phyloP scores from a whole-genome alignment of 2,888 invertebrate species.

The Bedellia somnulentella region DNA sequence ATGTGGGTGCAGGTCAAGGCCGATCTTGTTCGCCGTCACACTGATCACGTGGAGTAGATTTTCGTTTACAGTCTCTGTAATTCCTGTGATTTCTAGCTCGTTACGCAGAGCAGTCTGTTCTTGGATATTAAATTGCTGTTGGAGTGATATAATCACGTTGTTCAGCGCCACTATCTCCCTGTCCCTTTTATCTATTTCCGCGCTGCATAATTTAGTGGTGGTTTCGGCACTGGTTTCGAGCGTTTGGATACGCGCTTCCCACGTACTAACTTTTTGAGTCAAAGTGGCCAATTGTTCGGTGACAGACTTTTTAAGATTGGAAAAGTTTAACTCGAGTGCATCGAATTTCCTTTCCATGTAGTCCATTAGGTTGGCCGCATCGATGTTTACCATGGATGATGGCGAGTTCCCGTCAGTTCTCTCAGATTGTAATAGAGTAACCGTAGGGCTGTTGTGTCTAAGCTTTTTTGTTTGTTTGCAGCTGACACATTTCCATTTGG shows the following conservation, averaged over 20 bases:
- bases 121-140: too few species aligned
- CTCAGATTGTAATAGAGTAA: not conserved
- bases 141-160: too few species aligned
- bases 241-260: not conserved
- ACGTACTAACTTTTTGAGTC: not conserved
- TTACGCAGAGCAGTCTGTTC: too few species aligned
- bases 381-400: not conserved
- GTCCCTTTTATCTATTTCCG: not conserved
- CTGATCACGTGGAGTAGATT: too few species aligned
- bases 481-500: not conserved
- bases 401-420: not conserved
- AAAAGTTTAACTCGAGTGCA: too few species aligned
- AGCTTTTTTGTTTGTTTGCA: conserved; percentile 1
- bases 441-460: not conserved
- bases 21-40: too few species aligned
- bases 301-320: not conserved
- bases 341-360: too few species aligned
- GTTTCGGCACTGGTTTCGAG: not conserved
- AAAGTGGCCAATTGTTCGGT: not conserved
- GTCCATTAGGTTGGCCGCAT: not conserved
- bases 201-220: not conserved
- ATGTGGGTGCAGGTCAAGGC: too few species aligned
- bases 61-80: conserved; percentile 9
- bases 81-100: conserved; percentile 10
- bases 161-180: conserved; percentile 3